Conservation (phyloP, 2,797 vertebrate genomes). For the Semotilus atromaculatus region DNA sequence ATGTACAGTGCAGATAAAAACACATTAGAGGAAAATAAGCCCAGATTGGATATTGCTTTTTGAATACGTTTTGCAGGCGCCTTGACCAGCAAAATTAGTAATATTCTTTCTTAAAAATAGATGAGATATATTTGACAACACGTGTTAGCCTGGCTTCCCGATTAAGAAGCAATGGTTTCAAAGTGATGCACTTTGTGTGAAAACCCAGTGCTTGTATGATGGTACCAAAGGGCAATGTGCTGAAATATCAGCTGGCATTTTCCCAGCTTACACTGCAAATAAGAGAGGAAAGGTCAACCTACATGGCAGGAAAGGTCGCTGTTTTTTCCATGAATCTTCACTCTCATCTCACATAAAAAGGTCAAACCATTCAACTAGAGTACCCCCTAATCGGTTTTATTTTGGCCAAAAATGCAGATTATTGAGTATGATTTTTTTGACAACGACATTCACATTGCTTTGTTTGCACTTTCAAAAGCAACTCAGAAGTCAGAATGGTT, state of each 20-base stretch:
- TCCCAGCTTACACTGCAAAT: constrained; percentile 60
- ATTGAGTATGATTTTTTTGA: constrained; percentile 1
- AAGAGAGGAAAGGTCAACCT: constrained; percentile 61
- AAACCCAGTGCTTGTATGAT: constrained; percentile 62
- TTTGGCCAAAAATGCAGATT: constrained; percentile 27
- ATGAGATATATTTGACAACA: neutral
- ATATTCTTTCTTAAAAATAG: neutral
- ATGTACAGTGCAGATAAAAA: constrained; percentile 51
- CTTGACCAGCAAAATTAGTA: neutral
- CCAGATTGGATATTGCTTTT: constrained; percentile 42
- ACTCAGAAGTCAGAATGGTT: neutral
- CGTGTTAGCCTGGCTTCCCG: neutral
- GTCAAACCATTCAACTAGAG: constrained; percentile 59
- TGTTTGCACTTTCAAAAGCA: constrained; percentile 11
- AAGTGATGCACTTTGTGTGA: constrained; percentile 57
- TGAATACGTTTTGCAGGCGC: constrained; percentile 4
- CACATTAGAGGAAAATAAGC: constrained; percentile 48
- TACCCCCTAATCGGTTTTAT: constrained; percentile 10
- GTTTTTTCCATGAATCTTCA: constrained; percentile 65
- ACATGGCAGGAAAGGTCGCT: constrained; percentile 67
- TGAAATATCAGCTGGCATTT: constrained; percentile 73
- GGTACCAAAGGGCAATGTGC: constrained; percentile 54
- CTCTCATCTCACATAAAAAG: constrained; percentile 57
- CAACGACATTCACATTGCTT: constrained; percentile 21
- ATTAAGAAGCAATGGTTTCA: constrained; percentile 20